Evolutionary conservation across 2,797 vertebrate genomes (phyloP).

Genomic region (Dendrocincla tyrannina): DNA sequence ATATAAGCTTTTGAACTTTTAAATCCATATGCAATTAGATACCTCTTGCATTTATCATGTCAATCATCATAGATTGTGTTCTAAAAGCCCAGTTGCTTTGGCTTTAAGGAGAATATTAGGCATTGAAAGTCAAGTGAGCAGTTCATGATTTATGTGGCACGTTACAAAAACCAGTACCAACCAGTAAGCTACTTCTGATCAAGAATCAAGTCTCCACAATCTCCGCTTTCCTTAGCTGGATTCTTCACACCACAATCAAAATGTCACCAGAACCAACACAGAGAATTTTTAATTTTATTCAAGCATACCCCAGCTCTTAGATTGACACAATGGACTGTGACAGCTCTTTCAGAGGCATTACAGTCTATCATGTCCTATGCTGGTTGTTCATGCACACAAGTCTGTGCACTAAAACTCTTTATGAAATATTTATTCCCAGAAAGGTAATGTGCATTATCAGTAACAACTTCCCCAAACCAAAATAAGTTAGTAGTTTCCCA

Average conservation of each 20-base stretch:
- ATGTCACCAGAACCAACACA: background rate
- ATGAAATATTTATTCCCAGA: slow-evolving; percentile 55
- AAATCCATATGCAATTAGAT: background rate
- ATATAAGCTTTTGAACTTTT: background rate
- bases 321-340: slow-evolving; percentile 12
- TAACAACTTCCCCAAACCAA: background rate
- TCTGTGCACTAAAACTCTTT: background rate
- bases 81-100: background rate
- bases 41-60: background rate
- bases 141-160: background rate
- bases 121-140: background rate
- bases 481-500: background rate
- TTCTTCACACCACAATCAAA: background rate
- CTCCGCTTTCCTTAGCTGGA: background rate
- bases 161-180: background rate
- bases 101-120: background rate
- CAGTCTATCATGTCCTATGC: background rate
- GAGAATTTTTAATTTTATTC: background rate
- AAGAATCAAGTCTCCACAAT: background rate
- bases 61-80: background rate
- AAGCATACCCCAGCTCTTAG: background rate
- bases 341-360: slow-evolving; percentile 7
- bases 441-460: slow-evolving; percentile 10
- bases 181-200: background rate
- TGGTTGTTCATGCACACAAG: background rate